A percentile compares a stretch with the other conserved stretches of the same genome.
phyloP scores from a whole-genome alignment of 2,113 vertebrate genomes.

The Alouatta palliata region DNA sequence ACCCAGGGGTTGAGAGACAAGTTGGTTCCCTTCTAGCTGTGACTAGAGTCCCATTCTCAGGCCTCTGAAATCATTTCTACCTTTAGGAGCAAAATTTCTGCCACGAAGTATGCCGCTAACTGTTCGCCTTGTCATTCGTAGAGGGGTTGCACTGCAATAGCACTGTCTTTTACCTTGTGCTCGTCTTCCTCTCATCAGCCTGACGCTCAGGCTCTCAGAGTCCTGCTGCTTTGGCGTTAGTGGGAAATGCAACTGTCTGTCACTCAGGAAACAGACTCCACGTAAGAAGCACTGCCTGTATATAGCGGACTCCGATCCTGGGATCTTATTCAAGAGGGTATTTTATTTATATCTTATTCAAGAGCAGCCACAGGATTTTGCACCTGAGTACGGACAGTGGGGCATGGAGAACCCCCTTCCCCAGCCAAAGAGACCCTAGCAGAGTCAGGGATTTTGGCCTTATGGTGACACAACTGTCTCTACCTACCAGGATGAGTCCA shows the following conservation, averaged over 20 bases:
- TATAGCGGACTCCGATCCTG: background rate
- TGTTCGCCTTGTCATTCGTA: background rate
- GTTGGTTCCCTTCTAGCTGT: background rate
- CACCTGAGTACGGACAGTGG: background rate
- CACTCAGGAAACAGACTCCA: constrained; percentile 54
- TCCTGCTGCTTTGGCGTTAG: constrained; percentile 10
- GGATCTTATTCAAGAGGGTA: background rate
- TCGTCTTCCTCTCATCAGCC: constrained; percentile 9
- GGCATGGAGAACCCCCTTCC: background rate
- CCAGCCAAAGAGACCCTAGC: background rate
- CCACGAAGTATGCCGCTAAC: background rate
- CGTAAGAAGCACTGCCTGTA: background rate
- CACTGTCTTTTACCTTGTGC: background rate
- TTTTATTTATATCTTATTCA: no score
- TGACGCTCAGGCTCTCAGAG: constrained; percentile 14
- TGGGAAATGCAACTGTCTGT: constrained; percentile 50
- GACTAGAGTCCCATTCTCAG: background rate
- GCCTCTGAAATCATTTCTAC: constrained; percentile 21
- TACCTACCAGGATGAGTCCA: background rate
- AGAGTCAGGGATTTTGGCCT: background rate
- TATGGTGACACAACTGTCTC: background rate
- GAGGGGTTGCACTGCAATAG: background rate
- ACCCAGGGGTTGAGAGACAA: background rate
- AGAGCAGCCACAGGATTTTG: background rate
- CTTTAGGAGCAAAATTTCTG: background rate